Evolutionary conservation across 2,797 vertebrate species (phyloP).

Genomic region (Ptychobarbus kaznakovi): DNA sequence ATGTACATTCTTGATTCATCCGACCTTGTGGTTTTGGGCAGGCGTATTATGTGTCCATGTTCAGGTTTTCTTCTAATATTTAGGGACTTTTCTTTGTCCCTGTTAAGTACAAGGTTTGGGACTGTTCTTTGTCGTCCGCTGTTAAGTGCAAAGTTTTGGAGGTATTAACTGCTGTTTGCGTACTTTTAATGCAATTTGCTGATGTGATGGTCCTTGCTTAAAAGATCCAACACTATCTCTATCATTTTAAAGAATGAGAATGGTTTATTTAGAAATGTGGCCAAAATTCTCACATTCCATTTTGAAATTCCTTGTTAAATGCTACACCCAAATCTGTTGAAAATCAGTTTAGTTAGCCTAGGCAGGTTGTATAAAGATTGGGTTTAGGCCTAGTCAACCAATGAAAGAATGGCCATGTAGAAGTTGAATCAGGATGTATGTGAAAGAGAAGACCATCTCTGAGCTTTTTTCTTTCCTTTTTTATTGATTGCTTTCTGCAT

Average conservation of each 20-base stretch:
- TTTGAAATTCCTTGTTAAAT: neutral
- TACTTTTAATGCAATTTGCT: neutral
- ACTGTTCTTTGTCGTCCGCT: neutral
- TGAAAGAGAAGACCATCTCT: too few relatives aligned
- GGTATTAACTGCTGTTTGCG: neutral
- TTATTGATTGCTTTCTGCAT: too few relatives aligned
- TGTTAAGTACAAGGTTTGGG: neutral
- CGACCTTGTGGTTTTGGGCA: constrained; percentile 8
- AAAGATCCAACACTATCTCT: too few relatives aligned
- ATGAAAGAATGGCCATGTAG: neutral
- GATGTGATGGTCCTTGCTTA: neutral
- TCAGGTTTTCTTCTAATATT: neutral
- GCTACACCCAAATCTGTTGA: neutral
- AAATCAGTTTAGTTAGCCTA: neutral
- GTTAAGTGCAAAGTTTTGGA: neutral
- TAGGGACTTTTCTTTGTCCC: constrained; percentile 8
- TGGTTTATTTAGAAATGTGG: neutral
- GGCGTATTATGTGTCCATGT: constrained; percentile 7
- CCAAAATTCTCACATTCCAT: neutral
- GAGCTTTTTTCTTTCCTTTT: too few relatives aligned
- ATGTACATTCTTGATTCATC: constrained; percentile 3
- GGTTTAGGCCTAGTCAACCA: neutral
- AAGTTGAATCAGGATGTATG: too few relatives aligned
- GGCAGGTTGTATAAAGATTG: neutral
- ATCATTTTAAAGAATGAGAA: too few relatives aligned